phyloP scores from a whole-genome alignment of 2,113 vertebrate species.

The Ariopsis seemanni region DNA sequence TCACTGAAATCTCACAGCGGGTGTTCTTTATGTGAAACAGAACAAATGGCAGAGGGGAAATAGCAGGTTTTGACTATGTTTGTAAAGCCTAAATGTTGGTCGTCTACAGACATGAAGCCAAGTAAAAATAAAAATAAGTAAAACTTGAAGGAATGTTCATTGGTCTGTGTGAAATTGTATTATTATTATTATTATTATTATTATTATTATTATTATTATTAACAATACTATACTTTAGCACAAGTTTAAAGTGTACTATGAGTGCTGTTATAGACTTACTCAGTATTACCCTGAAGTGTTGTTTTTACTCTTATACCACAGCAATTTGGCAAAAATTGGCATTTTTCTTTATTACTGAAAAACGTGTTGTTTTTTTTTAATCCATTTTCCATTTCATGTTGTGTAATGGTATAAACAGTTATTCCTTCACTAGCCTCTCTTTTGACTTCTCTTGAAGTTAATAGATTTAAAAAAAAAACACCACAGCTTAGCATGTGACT shows the following conservation, averaged over 20 bases:
- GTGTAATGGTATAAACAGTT: background rate
- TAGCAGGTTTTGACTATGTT: background rate
- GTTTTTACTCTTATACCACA: background rate
- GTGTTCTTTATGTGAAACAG: conserved; percentile 17
- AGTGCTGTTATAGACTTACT: background rate
- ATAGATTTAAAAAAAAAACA: background rate
- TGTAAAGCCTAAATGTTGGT: background rate
- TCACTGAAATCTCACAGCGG: background rate
- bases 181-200: background rate
- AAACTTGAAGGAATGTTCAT: background rate
- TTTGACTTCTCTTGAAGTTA: background rate
- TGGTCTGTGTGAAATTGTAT: background rate
- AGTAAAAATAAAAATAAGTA: background rate
- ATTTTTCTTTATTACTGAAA: background rate
- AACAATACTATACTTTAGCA: background rate
- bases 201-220: background rate
- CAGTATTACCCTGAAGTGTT: background rate
- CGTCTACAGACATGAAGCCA: background rate
- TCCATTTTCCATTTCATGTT: background rate
- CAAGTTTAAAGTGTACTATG: background rate
- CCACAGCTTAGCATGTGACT: background rate
- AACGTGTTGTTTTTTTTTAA: background rate
- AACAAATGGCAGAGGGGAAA: background rate
- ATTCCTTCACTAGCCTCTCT: background rate
- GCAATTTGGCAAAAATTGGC: background rate